Base-by-base conservation (phyloP, 2,113 vertebrate species). In the Mastomys coucha region DNA sequence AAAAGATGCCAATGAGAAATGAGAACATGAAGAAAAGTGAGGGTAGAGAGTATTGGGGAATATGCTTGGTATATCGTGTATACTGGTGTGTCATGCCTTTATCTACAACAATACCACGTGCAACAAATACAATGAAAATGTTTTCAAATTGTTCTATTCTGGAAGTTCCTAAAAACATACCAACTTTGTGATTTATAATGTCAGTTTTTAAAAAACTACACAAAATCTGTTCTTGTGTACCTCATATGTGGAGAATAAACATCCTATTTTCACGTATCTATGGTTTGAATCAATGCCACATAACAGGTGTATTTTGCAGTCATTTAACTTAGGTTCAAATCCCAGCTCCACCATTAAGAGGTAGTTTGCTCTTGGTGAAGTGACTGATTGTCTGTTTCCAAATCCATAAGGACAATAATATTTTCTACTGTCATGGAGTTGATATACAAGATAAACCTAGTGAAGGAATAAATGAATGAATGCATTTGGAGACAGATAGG, bases 391-490 rank as follows among this genome's bases (percentile, higher is more conserved):
- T 89, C 49, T 75, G 19, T 90, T 95, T 75, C 19, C 31, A 90
- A 87, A 87, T 89, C 20, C 51, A 84, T 16, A 51, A 94, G 45
- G 2, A n/a, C 65, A 70, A n/a, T 86, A 70, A n/a, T 86, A 92
- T 31, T 85, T 91, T 93, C 51, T 77, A 63, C 22, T 84, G 31
- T 31, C 31, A 88, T 95, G 60, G 53, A 81, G 56, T 87, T 89
- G 77, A 49, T 81, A 53, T 26, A 51, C 1, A 60, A 93, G 58
- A 70, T 76, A 87, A 75, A 94, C 95, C 24, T 70, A 53, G 67
- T 91, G 24, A 95, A 90, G 3, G 13, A 77, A 93, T 86, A 42
- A 95, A 76, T 42, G 24, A 53, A 86, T 93, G 8, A 58, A 67
- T 86, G 3, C 12, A 69, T 60, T 53, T 92, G 16, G 75, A 92